These are phyloP conservation scores for Sapayoa aenigma DNA, from an alignment of 2,113 vertebrate genomes.

Conservation along the genomic window DNA sequence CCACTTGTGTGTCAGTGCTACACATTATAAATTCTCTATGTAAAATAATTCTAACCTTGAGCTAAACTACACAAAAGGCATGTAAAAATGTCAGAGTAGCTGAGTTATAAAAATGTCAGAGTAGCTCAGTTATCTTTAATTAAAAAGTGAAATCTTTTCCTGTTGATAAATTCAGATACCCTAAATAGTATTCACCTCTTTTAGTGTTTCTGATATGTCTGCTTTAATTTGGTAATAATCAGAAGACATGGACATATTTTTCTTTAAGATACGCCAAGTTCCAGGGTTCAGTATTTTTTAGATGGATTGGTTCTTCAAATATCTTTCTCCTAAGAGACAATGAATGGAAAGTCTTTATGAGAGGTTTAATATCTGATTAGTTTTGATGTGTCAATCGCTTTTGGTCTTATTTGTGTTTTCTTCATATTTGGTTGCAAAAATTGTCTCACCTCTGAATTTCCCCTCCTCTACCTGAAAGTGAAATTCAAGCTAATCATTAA, in stretches of 20 bases:
- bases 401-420: not conserved
- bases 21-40: not conserved
- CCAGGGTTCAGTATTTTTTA: not conserved
- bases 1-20: not conserved
- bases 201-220: not conserved
- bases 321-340: not conserved
- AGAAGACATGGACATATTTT: not conserved
- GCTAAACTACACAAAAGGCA: not conserved
- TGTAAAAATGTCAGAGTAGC: not conserved
- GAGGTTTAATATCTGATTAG: not conserved
- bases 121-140: not conserved
- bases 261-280: not conserved
- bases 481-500: not conserved
- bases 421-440: not conserved
- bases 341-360: not conserved
- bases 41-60: not conserved
- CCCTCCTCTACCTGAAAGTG: not conserved
- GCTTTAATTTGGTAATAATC: not conserved
- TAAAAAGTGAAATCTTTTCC: not conserved
- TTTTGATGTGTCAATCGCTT: not conserved
- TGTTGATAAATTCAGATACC: not conserved
- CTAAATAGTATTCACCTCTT: not conserved
- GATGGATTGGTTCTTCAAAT: not conserved
- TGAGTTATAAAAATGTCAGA: not conserved
- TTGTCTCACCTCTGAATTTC: not conserved